Percentiles rank a stretch among this genome's conserved stretches.
phyloP scores from a whole-genome alignment of 2,113 vertebrate genomes.

The Tor tambroides region DNA sequence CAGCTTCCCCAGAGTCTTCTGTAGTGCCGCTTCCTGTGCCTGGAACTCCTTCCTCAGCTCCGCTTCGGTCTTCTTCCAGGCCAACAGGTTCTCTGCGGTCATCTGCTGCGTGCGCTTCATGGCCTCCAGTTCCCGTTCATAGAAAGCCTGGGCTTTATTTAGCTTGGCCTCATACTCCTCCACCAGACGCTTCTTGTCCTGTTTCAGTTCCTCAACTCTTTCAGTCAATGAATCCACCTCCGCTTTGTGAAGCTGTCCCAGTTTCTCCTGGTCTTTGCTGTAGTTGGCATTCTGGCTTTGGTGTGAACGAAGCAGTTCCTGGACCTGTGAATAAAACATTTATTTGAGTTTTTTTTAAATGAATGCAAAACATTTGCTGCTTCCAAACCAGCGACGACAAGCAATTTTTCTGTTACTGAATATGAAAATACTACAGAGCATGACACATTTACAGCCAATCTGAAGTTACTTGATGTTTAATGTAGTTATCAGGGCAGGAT shows the following conservation, averaged over 20 bases:
- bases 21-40: conserved; percentile 89
- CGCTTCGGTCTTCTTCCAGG: conserved; percentile 94
- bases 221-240: conserved; percentile 87
- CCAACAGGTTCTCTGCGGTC: conserved; percentile 91
- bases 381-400: not conserved
- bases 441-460: not conserved
- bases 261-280: conserved; percentile 90
- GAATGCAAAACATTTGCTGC: not conserved
- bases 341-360: not conserved
- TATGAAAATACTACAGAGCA: not conserved
- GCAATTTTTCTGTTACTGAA: not conserved
- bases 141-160: conserved; percentile 94
- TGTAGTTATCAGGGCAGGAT: not conserved
- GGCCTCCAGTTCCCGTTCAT: conserved; percentile 94
- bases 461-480: not conserved
- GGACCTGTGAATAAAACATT: conserved; percentile 68
- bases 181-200: conserved; percentile 90
- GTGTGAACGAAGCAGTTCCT: conserved; percentile 89
- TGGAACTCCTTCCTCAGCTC: conserved; percentile 95
- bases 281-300: conserved; percentile 88
- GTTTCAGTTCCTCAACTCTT: conserved; percentile 87
- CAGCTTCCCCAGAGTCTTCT: conserved; percentile 86
- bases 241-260: conserved; percentile 84
- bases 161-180: conserved; percentile 97
- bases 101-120: conserved; percentile 96